Percentiles rank a stretch among this genome's conserved stretches.
Conservation (phyloP, 2,797 vertebrate genomes). For the Ispidina picta region DNA sequence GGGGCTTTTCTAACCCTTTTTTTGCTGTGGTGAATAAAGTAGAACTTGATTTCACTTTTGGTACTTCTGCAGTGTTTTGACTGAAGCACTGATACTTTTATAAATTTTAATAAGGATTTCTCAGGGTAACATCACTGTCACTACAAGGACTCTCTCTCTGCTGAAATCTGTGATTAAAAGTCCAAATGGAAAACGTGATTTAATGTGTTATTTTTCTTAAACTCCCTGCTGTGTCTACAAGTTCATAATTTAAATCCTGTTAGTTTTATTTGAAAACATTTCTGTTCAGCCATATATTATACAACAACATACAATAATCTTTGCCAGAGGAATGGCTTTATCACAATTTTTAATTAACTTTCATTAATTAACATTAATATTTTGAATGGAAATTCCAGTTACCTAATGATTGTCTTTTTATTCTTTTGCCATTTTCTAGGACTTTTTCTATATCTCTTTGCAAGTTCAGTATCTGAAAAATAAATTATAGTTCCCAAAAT, state of each 20-base stretch:
- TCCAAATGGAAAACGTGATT: constrained; percentile 55
- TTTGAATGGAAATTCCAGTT: neutral
- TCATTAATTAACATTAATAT: neutral
- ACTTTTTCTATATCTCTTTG: neutral
- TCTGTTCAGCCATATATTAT: constrained; percentile 20
- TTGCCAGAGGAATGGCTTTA: neutral
- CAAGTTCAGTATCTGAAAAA: neutral
- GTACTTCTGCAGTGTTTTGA: constrained; percentile 34
- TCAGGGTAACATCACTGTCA: constrained; percentile 38
- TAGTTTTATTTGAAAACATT: constrained; percentile 43
- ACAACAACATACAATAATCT: neutral
- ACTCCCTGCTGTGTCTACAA: neutral
- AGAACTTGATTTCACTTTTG: constrained; percentile 19
- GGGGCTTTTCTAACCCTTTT: constrained; percentile 46
- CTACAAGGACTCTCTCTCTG: constrained; percentile 27
- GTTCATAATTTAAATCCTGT: constrained; percentile 11
- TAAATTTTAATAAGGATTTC: constrained; percentile 53
- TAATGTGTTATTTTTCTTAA: constrained; percentile 34
- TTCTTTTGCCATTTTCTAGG: neutral
- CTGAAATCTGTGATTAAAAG: constrained; percentile 55
- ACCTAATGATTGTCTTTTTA: neutral
- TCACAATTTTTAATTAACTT: neutral
- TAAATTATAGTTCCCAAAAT: neutral
- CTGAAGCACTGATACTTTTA: constrained; percentile 56
- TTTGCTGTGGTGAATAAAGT: constrained; percentile 23